phyloP scores from a whole-genome alignment of 1,140 invertebrate genomes.

The Neuroterus valhalla region DNA sequence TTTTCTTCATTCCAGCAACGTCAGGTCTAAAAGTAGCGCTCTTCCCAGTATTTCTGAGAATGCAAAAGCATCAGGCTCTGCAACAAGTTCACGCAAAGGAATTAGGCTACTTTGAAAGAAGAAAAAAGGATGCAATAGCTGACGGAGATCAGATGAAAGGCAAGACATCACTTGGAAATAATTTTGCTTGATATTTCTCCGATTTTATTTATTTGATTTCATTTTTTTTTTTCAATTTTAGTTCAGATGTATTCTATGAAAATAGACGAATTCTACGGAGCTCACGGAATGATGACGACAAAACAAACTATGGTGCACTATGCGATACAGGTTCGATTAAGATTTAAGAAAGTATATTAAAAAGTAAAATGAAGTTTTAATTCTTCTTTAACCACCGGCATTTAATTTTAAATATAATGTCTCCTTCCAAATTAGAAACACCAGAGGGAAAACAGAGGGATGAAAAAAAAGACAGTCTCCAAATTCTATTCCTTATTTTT shows the following conservation, averaged over 20 bases:
- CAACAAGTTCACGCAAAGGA: conserved; percentile 84
- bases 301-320: background rate
- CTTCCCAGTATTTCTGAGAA: conserved; percentile 88
- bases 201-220: background rate
- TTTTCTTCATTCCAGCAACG: conserved; percentile 78
- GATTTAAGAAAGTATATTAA: conserved; percentile 1
- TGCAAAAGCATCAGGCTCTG: conserved; percentile 87
- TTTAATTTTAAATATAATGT: no score
- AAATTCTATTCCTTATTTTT: no score
- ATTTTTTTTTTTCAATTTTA: conserved; percentile 32
- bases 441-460: no score
- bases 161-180: conserved; percentile 49
- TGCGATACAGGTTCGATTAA: conserved; percentile 13
- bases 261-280: conserved; percentile 87
- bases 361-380: conserved; percentile 31
- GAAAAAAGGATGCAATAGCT: conserved; percentile 79
- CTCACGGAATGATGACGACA: conserved; percentile 78
- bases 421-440: no score
- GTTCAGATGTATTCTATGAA: conserved; percentile 70
- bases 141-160: conserved; percentile 85
- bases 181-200: no score
- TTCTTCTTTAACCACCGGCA: background rate
- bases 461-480: no score
- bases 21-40: conserved; percentile 81
- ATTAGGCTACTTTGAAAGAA: conserved; percentile 89